Evolutionary conservation across 2,888 invertebrate species (phyloP).

Genomic region (Desoria tigrina): DNA sequence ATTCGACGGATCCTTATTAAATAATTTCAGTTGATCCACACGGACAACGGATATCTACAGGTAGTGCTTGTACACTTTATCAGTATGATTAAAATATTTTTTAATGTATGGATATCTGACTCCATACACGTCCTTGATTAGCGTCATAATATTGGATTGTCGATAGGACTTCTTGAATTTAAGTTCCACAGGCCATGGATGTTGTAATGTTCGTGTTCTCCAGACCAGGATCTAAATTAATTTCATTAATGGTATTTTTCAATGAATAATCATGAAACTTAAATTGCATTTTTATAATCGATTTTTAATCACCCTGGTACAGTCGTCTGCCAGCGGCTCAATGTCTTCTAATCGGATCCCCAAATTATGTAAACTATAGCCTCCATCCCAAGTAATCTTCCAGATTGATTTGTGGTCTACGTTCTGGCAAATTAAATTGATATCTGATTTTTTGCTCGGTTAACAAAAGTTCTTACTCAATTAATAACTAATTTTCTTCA

Average conservation of each 20-base stretch:
- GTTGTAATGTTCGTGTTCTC: background rate
- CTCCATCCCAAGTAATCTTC: constrained; percentile 2
- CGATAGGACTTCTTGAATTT: background rate
- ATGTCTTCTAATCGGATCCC: background rate
- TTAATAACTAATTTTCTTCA: background rate
- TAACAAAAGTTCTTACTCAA: background rate
- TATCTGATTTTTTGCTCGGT: too few relatives aligned
- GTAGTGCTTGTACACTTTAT: too few relatives aligned
- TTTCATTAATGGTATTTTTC: background rate
- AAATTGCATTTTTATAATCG: background rate
- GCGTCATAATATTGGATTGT: background rate
- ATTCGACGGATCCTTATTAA: too few relatives aligned
- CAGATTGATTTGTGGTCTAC: background rate
- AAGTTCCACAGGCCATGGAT: background rate
- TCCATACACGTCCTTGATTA: constrained; percentile 12
- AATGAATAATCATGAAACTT: background rate
- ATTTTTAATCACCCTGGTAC: background rate
- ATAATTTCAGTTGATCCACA: too few relatives aligned
- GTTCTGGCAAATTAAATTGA: background rate
- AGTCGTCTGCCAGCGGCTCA: background rate
- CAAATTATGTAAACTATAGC: background rate
- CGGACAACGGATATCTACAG: too few relatives aligned
- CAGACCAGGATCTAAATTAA: constrained; percentile 11
- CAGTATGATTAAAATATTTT: too few relatives aligned
- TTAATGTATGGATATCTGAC: background rate